Evolutionary conservation across 2,797 vertebrate genomes (phyloP).

Genomic region (Meda fulgida): DNA sequence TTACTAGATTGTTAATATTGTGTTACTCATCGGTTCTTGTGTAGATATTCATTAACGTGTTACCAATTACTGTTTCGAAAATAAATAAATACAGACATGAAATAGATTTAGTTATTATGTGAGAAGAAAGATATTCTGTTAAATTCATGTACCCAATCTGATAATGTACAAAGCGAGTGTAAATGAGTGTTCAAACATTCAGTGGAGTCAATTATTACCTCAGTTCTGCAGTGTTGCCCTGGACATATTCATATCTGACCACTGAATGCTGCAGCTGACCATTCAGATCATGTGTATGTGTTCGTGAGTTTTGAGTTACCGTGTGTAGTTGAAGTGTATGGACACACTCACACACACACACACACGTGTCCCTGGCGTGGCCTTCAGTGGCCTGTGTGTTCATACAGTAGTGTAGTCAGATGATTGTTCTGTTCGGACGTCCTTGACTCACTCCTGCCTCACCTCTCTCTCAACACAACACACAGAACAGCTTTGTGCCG

Average conservation of each 20-base stretch:
- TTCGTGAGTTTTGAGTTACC: not conserved
- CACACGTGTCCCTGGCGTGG: too few relatives aligned
- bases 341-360: not conserved
- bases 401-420: not conserved
- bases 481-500: not conserved
- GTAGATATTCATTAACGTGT: too few relatives aligned
- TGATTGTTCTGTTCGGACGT: not conserved
- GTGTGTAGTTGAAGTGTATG: not conserved
- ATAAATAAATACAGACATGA: too few relatives aligned
- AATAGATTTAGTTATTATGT: too few relatives aligned
- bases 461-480: not conserved
- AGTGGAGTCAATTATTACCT: too few relatives aligned
- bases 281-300: not conserved
- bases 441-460: not conserved
- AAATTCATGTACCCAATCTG: too few relatives aligned
- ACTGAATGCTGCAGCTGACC: not conserved
- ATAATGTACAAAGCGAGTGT: too few relatives aligned
- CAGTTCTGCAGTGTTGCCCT: not conserved
- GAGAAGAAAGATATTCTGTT: too few relatives aligned
- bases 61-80: too few relatives aligned
- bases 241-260: not conserved
- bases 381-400: not conserved
- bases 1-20: too few relatives aligned
- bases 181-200: too few relatives aligned
- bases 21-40: too few relatives aligned